Conservation (phyloP, 2,888 invertebrate species). For the Alitta virens region DNA sequence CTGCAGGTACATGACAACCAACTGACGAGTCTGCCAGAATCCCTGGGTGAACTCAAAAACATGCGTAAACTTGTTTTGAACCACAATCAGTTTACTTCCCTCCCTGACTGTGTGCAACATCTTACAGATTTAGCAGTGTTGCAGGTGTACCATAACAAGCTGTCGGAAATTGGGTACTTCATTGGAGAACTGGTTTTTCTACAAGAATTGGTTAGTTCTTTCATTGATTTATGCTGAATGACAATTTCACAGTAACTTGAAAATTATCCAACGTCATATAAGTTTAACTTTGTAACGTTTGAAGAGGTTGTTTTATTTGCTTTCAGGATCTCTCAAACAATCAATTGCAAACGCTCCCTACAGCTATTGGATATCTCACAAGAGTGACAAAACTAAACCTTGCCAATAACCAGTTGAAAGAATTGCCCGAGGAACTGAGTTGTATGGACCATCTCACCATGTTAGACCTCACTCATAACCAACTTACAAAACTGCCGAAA, state of each 20-base stretch:
- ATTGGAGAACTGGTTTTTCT: slow-evolving; percentile 79
- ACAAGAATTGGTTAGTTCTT: slow-evolving; percentile 67
- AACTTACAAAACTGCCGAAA: slow-evolving; percentile 67
- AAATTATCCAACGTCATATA: neutral
- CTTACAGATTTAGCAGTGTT: slow-evolving; percentile 71
- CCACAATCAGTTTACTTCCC: slow-evolving; percentile 63
- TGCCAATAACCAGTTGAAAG: slow-evolving; percentile 62
- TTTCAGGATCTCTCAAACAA: slow-evolving; percentile 66
- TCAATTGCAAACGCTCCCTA: slow-evolving; percentile 69
- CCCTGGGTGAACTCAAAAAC: slow-evolving; percentile 70
- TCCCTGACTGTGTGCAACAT: slow-evolving; percentile 72
- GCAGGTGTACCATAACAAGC: slow-evolving; percentile 72
- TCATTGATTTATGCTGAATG: neutral
- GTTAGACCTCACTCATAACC: slow-evolving; percentile 75
- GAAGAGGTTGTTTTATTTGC: neutral
- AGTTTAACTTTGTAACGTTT: neutral
- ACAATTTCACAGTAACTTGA: neutral
- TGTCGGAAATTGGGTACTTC: slow-evolving; percentile 68
- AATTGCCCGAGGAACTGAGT: slow-evolving; percentile 65
- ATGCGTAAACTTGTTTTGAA: slow-evolving; percentile 49
- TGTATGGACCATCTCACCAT: slow-evolving; percentile 60
- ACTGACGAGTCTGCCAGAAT: slow-evolving; percentile 69
- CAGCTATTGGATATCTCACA: slow-evolving; percentile 71
- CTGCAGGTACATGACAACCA: slow-evolving; percentile 80
- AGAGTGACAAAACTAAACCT: slow-evolving; percentile 58